A percentile compares a stretch with the other conserved stretches of the same genome.
phyloP scores from a whole-genome alignment of 2,113 vertebrate species.

The Hypocryptadius cinnamomeus region DNA sequence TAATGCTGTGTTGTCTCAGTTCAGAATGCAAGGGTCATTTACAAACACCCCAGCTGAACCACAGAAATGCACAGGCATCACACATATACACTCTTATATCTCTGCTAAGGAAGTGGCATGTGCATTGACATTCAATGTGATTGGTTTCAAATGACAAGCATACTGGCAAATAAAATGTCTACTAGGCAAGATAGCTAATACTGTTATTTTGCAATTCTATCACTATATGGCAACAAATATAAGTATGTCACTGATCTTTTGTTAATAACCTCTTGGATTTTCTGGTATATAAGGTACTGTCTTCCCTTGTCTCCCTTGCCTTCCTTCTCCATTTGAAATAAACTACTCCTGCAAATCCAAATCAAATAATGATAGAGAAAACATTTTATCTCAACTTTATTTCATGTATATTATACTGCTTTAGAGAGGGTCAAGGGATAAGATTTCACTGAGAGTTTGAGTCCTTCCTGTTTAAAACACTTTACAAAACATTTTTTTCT shows the following conservation, averaged over 20 bases:
- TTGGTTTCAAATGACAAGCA: conserved; percentile 22
- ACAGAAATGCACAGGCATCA: neutral
- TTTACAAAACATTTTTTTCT: neutral
- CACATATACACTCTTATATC: neutral
- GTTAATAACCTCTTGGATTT: neutral
- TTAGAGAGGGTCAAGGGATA: neutral
- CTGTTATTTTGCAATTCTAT: neutral
- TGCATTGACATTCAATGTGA: conserved; percentile 22
- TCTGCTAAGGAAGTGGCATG: neutral
- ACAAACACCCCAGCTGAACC: neutral
- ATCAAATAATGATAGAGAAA: neutral
- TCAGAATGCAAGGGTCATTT: neutral
- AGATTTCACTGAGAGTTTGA: neutral
- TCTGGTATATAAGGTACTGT: neutral
- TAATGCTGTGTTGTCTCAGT: neutral
- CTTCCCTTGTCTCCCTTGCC: neutral
- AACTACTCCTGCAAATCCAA: neutral
- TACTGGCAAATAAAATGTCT: neutral
- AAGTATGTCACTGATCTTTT: neutral
- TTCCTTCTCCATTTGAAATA: neutral
- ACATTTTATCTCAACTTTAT: neutral
- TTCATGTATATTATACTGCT: neutral
- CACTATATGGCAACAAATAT: neutral
- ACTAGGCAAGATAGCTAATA: neutral
- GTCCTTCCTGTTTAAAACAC: neutral